Percentiles rank a stretch among this genome's conserved stretches.
Conservation (phyloP, 2,888 invertebrate species). For the Lithophane ornitopus region DNA sequence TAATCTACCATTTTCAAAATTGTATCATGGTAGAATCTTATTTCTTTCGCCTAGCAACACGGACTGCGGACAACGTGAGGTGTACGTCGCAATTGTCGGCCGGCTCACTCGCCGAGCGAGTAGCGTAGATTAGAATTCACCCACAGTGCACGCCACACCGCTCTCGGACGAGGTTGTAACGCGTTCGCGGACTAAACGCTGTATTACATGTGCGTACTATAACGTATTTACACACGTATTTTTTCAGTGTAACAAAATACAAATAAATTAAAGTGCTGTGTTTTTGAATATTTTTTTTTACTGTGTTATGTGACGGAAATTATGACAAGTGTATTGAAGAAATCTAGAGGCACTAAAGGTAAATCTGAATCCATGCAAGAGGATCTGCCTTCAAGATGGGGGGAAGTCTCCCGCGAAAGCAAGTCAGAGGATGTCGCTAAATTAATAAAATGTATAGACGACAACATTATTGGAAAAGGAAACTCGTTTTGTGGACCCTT, state of each 20-base stretch:
- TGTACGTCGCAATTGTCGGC: constrained; percentile 60
- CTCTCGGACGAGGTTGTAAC: constrained; percentile 41
- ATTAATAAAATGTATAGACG: constrained; percentile 94
- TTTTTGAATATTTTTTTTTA: constrained; percentile 43
- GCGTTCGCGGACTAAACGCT: constrained; percentile 53
- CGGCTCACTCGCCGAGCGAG: constrained; percentile 52
- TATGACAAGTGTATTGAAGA: constrained; percentile 90
- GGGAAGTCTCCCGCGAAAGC: constrained; percentile 80
- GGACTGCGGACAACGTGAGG: constrained; percentile 63
- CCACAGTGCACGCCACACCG: constrained; percentile 56
- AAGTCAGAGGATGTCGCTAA: constrained; percentile 93
- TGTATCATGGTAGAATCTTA: constrained; percentile 46
- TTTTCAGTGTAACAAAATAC: constrained; percentile 50
- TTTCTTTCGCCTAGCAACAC: constrained; percentile 59
- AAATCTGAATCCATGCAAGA: constrained; percentile 90
- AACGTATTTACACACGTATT: constrained; percentile 58
- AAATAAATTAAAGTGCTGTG: constrained; percentile 65
- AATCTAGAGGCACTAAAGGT: constrained; percentile 87
- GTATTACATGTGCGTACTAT: constrained; percentile 60
- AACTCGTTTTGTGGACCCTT: constrained; percentile 96
- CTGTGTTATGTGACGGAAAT: constrained; percentile 83
- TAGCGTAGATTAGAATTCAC: constrained; percentile 42
- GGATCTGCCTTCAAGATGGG: constrained; percentile 86
- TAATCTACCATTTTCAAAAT: constrained; percentile 45
- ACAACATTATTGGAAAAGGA: constrained; percentile 95